phyloP scores from a whole-genome alignment of 2,888 invertebrate species.

The Zygogramma bicolorata region DNA sequence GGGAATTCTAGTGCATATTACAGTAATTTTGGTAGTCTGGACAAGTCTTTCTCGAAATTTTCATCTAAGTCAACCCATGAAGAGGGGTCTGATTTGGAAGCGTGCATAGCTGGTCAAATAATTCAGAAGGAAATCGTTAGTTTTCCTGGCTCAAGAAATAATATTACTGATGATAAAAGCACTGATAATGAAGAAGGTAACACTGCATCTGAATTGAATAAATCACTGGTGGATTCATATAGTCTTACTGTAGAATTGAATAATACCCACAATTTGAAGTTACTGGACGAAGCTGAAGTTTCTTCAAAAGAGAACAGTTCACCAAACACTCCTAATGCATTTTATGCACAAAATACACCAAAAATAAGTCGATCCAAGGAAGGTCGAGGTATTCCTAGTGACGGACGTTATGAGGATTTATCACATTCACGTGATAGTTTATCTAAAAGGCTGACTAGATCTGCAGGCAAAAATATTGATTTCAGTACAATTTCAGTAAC shows the following conservation, averaged over 20 bases:
- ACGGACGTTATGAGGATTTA: not conserved
- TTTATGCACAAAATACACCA: conserved; percentile 31
- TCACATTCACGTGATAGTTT: not conserved
- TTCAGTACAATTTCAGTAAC: not conserved
- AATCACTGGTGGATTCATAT: not conserved
- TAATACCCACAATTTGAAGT: not conserved
- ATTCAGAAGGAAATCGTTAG: not conserved
- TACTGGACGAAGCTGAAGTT: not conserved
- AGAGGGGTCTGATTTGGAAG: conserved; percentile 46
- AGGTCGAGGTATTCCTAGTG: not conserved
- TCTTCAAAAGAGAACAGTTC: conserved; percentile 15
- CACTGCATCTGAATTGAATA: not conserved
- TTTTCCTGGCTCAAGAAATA: not conserved
- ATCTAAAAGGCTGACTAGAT: not conserved
- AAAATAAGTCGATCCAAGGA: conserved; percentile 11
- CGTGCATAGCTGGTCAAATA: conserved; percentile 31
- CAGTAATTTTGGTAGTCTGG: not conserved
- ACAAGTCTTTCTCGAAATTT: not conserved
- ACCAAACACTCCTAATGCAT: conserved; percentile 18
- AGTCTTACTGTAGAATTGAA: not conserved
- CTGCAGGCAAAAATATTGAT: not conserved
- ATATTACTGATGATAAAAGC: not conserved
- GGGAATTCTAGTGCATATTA: no score
- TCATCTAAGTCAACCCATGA: conserved; percentile 43
- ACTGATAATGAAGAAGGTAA: not conserved